Evolutionary conservation across 2,113 vertebrate species (phyloP).

Genomic region (Ameiurus melas): DNA sequence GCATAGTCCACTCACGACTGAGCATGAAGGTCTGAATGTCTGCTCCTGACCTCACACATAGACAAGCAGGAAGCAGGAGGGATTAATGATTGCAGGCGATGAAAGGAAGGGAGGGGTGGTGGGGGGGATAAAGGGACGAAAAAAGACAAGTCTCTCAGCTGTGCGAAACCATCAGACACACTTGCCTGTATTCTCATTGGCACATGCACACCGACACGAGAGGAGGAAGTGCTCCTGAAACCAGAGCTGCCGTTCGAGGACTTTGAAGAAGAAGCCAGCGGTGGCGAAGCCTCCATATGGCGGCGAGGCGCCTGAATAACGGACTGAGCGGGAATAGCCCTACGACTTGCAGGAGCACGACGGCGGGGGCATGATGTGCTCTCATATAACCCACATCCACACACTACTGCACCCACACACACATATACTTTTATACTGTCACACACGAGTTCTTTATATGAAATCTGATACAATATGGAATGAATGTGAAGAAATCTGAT

Average conservation of each 20-base stretch:
- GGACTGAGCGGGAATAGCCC: slow-evolving; percentile 47
- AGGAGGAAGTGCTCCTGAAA: slow-evolving; percentile 62
- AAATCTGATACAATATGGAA: too few species aligned
- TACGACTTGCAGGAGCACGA: slow-evolving; percentile 6
- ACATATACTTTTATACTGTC: slow-evolving; percentile 6
- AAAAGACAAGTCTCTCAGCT: slow-evolving; percentile 56
- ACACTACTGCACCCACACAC: slow-evolving; percentile 19
- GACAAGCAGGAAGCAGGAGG: slow-evolving; percentile 28
- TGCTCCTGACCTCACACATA: slow-evolving; percentile 52
- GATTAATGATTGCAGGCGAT: slow-evolving; percentile 54
- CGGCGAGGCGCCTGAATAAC: slow-evolving; percentile 55
- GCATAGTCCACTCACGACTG: neutral
- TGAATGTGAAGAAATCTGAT: neutral
- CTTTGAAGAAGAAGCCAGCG: slow-evolving; percentile 60
- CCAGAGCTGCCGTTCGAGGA: slow-evolving; percentile 52
- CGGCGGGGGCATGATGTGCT: slow-evolving; percentile 23
- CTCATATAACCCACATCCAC: slow-evolving; percentile 28
- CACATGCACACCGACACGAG: slow-evolving; percentile 30
- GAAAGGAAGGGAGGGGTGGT: slow-evolving; percentile 31
- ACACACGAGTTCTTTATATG: neutral
- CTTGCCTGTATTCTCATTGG: slow-evolving; percentile 33
- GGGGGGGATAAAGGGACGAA: slow-evolving; percentile 21
- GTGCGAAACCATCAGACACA: slow-evolving; percentile 57
- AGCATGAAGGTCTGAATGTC: neutral
- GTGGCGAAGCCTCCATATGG: slow-evolving; percentile 51